Base-by-base conservation (phyloP, 2,888 invertebrate genomes). In the Leistus spinibarbis region DNA sequence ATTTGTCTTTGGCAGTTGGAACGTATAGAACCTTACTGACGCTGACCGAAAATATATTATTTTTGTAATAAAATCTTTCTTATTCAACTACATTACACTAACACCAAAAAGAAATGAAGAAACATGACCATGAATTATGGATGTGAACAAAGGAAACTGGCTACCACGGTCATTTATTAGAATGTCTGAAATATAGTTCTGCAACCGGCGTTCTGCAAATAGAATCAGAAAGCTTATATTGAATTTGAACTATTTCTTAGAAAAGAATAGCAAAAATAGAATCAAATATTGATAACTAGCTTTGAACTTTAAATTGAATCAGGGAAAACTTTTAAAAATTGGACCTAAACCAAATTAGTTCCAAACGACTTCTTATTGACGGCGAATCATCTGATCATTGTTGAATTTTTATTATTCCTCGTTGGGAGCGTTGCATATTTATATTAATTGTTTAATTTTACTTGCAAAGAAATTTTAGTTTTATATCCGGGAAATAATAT, bases 151-250 rank as follows among this genome's bases (percentile, higher is more conserved):
- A 60, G 60, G 7, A 60, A 60, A 60, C 17, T 60, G 7, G 22
- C 60, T 17, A 22, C 10, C 5, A 40, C 40, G 13, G 13, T 40
- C 40, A 40, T 16, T 60, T 60, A 20, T 19, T 22, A 60, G 16
- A 60, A 19, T 60, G 19, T 24, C 54, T 20, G 27, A 40, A 7
- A 40, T 60, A 24, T 60, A 62, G 69, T 69, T 40, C 53, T 57
- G 62, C 54, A 69, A 60, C 40, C 7, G 20, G 56, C 57, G 60
- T n/a, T 60, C 20, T 19, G 20, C 9, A 70, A 70, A 70, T 53
- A 60, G 40, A 20, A 70, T 70, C 53, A 70, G 63, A 22, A 70
- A 70, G 13, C 62, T 70, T 70, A 70, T 62, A 70, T 70, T 62
- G 69, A 63, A 70, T 70, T 40, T 70, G 69, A 62, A 70, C 62